Conservation (phyloP, 1,140 invertebrate species). For the Procambarus virginalis region DNA sequence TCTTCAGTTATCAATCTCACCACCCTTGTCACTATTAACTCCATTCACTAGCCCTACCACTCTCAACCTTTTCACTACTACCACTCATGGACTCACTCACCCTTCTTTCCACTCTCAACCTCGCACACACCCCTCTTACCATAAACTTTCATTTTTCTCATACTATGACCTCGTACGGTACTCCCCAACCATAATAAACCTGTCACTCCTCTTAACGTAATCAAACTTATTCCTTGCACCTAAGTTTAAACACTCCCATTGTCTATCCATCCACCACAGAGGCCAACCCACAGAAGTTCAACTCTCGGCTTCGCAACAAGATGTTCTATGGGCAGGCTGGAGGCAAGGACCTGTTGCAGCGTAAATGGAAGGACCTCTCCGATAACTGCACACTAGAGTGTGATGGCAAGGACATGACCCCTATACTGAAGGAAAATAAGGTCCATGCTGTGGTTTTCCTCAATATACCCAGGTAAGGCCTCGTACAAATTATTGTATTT, state of each 20-base stretch:
- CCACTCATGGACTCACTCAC: too few relatives aligned
- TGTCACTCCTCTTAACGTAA: not conserved
- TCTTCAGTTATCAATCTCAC: too few relatives aligned
- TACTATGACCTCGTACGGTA: not conserved
- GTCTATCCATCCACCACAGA: conserved; percentile 78
- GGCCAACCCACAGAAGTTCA: conserved; percentile 98
- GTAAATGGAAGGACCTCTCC: conserved; percentile 96
- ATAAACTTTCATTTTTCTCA: not conserved
- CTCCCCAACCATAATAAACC: not conserved
- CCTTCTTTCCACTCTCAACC: too few relatives aligned
- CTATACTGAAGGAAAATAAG: conserved; percentile 92
- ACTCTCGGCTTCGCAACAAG: conserved; percentile 96
- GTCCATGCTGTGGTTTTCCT: conserved; percentile 96
- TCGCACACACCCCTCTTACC: not conserved
- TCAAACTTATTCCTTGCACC: too few relatives aligned
- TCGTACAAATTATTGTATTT: too few relatives aligned
- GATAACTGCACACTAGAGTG: conserved; percentile 95
- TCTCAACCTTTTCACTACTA: too few relatives aligned
- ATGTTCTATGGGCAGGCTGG: conserved; percentile 99
- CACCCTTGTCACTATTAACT: too few relatives aligned
- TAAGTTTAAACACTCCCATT: too few relatives aligned
- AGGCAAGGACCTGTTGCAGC: conserved; percentile 94
- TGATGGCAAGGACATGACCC: conserved; percentile 94
- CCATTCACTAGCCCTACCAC: too few relatives aligned
- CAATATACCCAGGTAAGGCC: conserved; percentile 89